Evolutionary conservation across 2,888 invertebrate genomes (phyloP), one percentile per base, ranked within the genome.

Genomic region (Conus canariensis): DNA sequence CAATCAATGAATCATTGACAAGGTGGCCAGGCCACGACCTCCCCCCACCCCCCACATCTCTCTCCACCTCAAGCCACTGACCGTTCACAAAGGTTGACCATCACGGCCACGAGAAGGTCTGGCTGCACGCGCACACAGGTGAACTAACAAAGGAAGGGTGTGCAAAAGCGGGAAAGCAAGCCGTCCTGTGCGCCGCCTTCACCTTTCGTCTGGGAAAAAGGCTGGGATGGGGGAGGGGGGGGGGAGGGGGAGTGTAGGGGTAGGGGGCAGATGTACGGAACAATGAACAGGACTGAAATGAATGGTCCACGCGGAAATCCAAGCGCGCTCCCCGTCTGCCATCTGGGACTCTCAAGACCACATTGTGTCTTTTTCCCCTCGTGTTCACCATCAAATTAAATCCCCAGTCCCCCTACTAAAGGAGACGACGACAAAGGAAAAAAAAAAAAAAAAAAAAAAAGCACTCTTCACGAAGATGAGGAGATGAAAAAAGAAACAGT

Each of bases 1-100:
- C 77, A 10, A 80, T 80, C 77, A 12, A 9, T 80, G 77, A 80
- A 12, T 80, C 77, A 80, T 74, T 74, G n/a, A 74, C n/a, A 74
- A 10, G 25, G 77, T 80, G 77, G 22, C 77, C 45, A 30, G 25
- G 25, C 77, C 30, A 30, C 45, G 77, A 80, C 77, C 30, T 30
- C 30, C 12, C 30, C 77, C n/a, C n/a, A 6, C 74, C 22, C 10
- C 70, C 7, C 16, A 70, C 8, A 1, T 19, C 16, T 22, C 19
- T 8, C 7, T 70, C 64, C 64, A 64, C 64, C 12, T 45, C 10
- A 30, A 80, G 77, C 77, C 77, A 80, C 30, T 80, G 77, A 45
- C 77, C 77, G 74, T n/a, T n/a, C 45, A 74, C 74, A 74, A 80
- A 64, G 64, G 64, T 5, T 64, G 64, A 64, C 64, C 64, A 64